Evolutionary conservation across 2,888 invertebrate genomes (phyloP), one percentile per base, ranked within the genome.

Genomic region (Agrochola macilenta): DNA sequence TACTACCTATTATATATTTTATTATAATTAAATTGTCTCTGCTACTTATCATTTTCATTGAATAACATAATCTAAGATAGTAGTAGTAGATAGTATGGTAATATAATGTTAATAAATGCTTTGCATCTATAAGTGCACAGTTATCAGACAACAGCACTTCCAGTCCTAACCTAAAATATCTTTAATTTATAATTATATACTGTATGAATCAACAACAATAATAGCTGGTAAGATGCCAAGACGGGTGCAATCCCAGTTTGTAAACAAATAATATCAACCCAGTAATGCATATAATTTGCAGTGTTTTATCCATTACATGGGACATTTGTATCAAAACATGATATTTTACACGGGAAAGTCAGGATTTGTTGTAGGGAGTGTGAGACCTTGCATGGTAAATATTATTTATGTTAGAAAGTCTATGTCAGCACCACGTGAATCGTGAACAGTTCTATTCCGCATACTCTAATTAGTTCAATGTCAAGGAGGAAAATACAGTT

Each of bases 381-480:
- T 8, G 35, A 35, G n/a, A 52, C 17, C 4, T 58, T 46, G 12
- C 23, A n/a, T 20, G 54, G 12, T 7, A 49, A 54, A 78, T 60
- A 74, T 72, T 30, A 65, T 68, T 26, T 75, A 74, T 58, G 65
- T 64, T 49, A 68, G 71, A 65, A 77, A 64, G 39, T 65, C n/a
- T 78, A 73, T 75, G 82, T 76, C 65, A 73, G 65, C 70, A 90
- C 85, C 92, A 93, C 90, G 92, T 92, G 91, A 91, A 90, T 79
- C 49, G 58, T 78, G 78, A 78, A 60, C 70, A 81, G 78, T 78
- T 82, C 81, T 63, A 83, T 83, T 84, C 81, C 82, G 82, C 78
- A 88, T 76, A 81, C 81, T 80, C 81, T 91, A 92, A 92, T 93
- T 91, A 84, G 88, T 87, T 93, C 93, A 94, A 94, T 94, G 95